Evolutionary conservation across 92 coral and sea anemone genomes (phyloP), one percentile per base, ranked within the genome.

Genomic region (Pocillopora grandis): DNA sequence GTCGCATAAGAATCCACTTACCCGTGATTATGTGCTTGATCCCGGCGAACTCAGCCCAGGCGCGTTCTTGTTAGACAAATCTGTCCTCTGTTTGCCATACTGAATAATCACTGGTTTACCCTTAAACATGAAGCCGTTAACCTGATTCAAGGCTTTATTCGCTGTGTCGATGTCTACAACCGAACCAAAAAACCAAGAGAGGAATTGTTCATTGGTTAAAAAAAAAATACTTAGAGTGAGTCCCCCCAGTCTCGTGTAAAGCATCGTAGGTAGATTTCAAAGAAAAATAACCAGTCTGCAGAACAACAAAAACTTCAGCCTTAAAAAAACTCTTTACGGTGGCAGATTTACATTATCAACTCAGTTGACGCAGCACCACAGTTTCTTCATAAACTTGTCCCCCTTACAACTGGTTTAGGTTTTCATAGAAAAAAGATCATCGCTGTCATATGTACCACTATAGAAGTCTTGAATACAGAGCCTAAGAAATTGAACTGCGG

Each of bases 101-200:
- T 94, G 96, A 42, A 96, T 90, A 20, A 96, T 96, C 10, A 96
- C 85, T 9, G 99, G 98, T 76, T 90, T 93, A 16, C 95, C 97
- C 75, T 86, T 92, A 78, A 96, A 90, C 65, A 74, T 62, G 58
- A 92, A 96, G 20, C 99, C 99, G 82, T 92, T 96, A 37, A 94
- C 88, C 37, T 94, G 87, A 27, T 83, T 75, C 16, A 90, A 81
- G 62, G 99, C 99, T 19, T 88, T 87, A n/a, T 85, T 88, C 18
- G 98, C 96, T 68, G 93, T 75, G 21, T 74, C 89, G 72, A 84
- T 81, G 78, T 94, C 99, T 96, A 77, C 36, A 58, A 56, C 56
- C 55, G 17, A 68, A 80, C 52, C 31, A 7, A 68, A 35, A 35
- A 27, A 66, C 12, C 13, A 27, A 0, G 52, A 33, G 35, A 6